Evolutionary conservation across 2,113 vertebrate genomes (phyloP), one percentile per base, ranked within the genome.

Genomic region (Bubo blakistoni): DNA sequence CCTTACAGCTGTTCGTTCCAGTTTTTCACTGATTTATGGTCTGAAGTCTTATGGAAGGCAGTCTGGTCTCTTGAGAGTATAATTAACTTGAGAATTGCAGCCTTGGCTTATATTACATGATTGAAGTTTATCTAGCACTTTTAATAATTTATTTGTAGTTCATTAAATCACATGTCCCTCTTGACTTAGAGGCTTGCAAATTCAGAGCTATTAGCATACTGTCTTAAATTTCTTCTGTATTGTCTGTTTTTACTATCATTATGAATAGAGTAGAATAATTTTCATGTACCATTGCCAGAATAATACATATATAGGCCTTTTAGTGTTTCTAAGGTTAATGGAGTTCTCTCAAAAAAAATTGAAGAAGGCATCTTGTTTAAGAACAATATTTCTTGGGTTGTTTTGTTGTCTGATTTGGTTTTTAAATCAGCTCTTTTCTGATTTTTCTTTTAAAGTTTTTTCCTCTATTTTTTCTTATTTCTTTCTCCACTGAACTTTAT

Each of bases 91-190:
- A 57, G 59, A 90, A 73, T 80, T 6, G 3, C 71, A 82, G 44
- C 40, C 81, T 86, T 59, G 82, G 38, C 38, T 88, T 94, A 74
- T 71, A 49, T 92, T 83, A 81, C 46, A 11, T 70, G 63, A 61
- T 65, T 84, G 52, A 55, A 71, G 32, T 92, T 95, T 84, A 65
- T 86, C 76, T 94, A 80, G 7, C 57, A 46, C 32, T 71, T 90
- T 54, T 32, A 81, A 63, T 86, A 71, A 92, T 94, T 86, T 86
- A 91, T 94, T 93, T 93, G 85, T 73, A 30, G 29, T 77, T 92
- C 47, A 67, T 92, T 90, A 83, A 82, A 72, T 88, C 30, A 22
- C 36, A 12, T 32, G 13, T 82, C 65, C 26, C 38, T 89, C 54
- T 54, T 81, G n/a, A 88, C 16, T 82, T 62, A 32, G 36, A 51